These are phyloP conservation scores for Calliopum simillimum DNA, from an alignment of 2,888 invertebrate genomes.

Conservation along the genomic window DNA sequence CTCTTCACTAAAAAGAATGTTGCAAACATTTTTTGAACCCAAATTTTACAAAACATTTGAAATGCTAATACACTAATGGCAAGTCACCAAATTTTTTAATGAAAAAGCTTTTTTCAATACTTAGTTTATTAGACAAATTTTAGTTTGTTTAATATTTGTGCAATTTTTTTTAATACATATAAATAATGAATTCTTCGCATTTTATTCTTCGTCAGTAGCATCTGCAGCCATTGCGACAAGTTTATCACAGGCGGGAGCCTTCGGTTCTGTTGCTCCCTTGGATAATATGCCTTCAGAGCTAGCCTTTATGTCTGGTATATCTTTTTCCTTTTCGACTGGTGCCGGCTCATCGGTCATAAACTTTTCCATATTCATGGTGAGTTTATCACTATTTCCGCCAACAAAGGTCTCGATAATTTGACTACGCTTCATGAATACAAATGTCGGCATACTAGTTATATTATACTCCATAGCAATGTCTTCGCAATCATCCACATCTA, in stretches of 20 bases:
- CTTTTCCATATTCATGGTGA: slow-evolving; percentile 73
- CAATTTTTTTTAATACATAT: too few species aligned
- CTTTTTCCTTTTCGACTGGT: neutral
- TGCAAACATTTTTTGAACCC: too few species aligned
- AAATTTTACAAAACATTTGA: too few species aligned
- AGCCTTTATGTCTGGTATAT: too few species aligned
- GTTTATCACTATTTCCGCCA: slow-evolving; percentile 81
- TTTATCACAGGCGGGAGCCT: neutral
- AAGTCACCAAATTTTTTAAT: too few species aligned
- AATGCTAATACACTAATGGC: too few species aligned
- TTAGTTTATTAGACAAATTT: too few species aligned
- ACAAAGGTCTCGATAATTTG: slow-evolving; percentile 79
- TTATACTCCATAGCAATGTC: slow-evolving; percentile 82
- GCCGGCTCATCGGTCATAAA: slow-evolving; percentile 57
- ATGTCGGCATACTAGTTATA: slow-evolving; percentile 90
- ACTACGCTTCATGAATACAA: slow-evolving; percentile 82
- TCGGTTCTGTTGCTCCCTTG: neutral
- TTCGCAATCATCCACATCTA: slow-evolving; percentile 89
- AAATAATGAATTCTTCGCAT: neutral
- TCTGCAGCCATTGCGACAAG: neutral
- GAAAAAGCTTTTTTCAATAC: too few species aligned
- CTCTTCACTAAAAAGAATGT: too few species aligned
- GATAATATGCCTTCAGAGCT: neutral
- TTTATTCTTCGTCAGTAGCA: neutral
- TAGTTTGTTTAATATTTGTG: too few species aligned